phyloP scores from a whole-genome alignment of 2,888 invertebrate species.

The Heliconius hortense region DNA sequence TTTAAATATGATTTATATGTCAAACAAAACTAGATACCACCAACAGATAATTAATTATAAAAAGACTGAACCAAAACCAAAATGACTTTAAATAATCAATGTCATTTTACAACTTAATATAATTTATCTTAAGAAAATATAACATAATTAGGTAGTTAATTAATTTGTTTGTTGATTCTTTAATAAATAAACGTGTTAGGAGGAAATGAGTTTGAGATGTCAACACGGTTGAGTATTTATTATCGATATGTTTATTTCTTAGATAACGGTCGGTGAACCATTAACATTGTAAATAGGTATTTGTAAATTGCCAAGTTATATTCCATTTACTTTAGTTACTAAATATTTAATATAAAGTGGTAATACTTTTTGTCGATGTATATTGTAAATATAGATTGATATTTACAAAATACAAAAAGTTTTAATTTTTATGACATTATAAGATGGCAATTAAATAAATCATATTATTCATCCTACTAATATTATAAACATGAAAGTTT shows the following conservation, averaged over 20 bases:
- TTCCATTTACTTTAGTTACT: background rate
- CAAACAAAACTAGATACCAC: background rate
- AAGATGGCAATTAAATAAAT: no score
- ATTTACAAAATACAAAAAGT: background rate
- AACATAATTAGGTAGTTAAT: slow-evolving; percentile 35
- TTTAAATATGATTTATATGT: no score
- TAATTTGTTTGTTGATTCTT: slow-evolving; percentile 37
- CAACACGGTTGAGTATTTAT: slow-evolving; percentile 3
- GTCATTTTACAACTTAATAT: background rate
- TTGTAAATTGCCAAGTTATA: background rate
- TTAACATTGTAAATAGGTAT: background rate
- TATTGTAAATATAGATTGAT: background rate
- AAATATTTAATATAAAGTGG: background rate
- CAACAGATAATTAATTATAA: background rate
- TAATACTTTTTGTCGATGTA: background rate
- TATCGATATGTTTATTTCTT: slow-evolving; percentile 16
- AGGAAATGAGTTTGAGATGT: slow-evolving; percentile 21
- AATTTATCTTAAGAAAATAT: slow-evolving; percentile 18
- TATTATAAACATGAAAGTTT: no score
- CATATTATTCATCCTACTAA: no score
- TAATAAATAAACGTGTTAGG: slow-evolving; percentile 6
- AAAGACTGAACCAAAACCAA: background rate
- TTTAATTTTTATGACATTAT: no score
- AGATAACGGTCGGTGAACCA: slow-evolving; percentile 48
- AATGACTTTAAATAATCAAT: background rate